Conservation (phyloP, 2,797 vertebrate species). For the Hemitrygon akajei region DNA sequence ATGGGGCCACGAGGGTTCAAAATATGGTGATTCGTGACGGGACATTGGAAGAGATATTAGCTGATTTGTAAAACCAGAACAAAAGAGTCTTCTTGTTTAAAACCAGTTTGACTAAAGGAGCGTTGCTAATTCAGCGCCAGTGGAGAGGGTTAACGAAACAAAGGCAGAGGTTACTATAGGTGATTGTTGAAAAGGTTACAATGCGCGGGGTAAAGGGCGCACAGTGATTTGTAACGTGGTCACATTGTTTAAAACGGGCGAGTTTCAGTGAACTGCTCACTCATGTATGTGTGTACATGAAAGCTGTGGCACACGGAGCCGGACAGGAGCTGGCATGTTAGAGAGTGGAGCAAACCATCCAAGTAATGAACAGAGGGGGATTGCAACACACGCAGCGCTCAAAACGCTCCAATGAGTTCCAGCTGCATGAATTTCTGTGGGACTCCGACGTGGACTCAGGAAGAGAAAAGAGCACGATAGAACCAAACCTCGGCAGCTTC, state of each 20-base stretch:
- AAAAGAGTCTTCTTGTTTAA: neutral
- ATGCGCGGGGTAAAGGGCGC: neutral
- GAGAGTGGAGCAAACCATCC: constrained; percentile 26
- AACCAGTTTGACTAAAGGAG: neutral
- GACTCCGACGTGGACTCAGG: neutral
- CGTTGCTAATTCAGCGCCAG: neutral
- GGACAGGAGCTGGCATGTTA: constrained; percentile 34
- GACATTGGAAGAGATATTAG: neutral
- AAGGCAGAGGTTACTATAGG: neutral
- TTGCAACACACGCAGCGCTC: neutral
- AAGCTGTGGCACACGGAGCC: neutral
- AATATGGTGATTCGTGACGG: neutral
- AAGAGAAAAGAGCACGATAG: neutral
- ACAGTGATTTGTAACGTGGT: neutral
- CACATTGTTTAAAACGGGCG: neutral
- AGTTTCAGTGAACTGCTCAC: neutral
- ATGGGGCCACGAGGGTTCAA: neutral
- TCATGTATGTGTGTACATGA: constrained; percentile 10
- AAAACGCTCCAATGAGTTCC: neutral
- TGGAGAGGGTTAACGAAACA: neutral
- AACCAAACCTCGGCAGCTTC: neutral
- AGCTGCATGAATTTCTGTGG: neutral
- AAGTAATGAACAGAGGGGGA: neutral
- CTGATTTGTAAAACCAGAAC: neutral
- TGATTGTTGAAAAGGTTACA: neutral